Base-by-base conservation (phyloP, 2,888 invertebrate genomes). In the Nomada lathburiana region DNA sequence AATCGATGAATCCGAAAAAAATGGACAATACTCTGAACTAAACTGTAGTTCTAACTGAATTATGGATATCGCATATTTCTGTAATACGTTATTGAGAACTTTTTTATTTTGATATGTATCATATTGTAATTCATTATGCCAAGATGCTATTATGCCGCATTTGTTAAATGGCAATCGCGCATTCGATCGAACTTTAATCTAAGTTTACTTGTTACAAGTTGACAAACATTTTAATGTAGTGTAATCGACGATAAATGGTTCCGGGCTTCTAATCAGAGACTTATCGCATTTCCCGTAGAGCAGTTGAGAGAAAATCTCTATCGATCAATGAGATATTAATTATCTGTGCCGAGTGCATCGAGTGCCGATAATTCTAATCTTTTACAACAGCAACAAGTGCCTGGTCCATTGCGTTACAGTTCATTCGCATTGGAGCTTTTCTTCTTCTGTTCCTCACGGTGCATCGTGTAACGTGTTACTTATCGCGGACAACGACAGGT, bases 261-360 rank as follows among this genome's bases (percentile, higher is more conserved):
- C 36, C 7, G 29, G 29, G 29, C 29, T 29, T 29, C 29, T 29
- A 29, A 29, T 29, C 29, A 16, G 2, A 44, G 3, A 9, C n/a
- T 16, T 68, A 52, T 74, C 52, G 20, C 11, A 3, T 29, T 20
- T 13, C 16, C 29, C 9, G n/a, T 10, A 57, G 9, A 29, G 36
- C 7, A 36, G 63, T 50, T 18, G 53, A 42, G 36, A 13, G 5
- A 0, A 16, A 29, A 16, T 20, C 63, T 47, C 44, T n/a, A 11
- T 44, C 10, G 29, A 73, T 62, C 53, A 62, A 23, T 5, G 42
- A 50, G n/a, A 13, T 26, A 47, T n/a, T 5, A 2, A 29, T 60
- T 67, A 73, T 73, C 67, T 9, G 7, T 16, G 11, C 13, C 63
- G 63, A 55, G 74, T 78, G 62, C 57, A 5, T 18, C 26, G n/a